phyloP scores from a whole-genome alignment of 2,888 invertebrate genomes.

The Xylocampa areola region DNA sequence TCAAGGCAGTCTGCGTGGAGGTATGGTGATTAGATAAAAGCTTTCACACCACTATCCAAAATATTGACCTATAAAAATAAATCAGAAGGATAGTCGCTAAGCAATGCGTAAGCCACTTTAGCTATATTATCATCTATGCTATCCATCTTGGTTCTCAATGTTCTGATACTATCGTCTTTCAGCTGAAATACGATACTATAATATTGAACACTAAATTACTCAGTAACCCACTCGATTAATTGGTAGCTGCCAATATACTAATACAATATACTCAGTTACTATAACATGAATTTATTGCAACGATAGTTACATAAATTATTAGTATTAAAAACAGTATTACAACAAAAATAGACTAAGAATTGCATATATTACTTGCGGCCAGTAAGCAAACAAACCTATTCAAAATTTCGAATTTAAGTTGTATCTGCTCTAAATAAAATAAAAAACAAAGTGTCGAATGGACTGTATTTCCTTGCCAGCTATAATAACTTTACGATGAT shows the following conservation, averaged over 20 bases:
- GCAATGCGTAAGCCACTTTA: background rate
- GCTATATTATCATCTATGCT: background rate
- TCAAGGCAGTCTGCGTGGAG: too few species aligned
- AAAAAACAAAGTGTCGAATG: background rate
- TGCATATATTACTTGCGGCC: too few species aligned
- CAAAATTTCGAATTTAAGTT: background rate
- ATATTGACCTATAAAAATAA: too few species aligned
- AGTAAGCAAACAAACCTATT: background rate
- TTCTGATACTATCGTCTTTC: slow-evolving; percentile 1
- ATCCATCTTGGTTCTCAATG: too few species aligned
- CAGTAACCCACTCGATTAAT: slow-evolving; percentile 21
- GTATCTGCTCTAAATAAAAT: background rate
- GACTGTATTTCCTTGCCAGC: slow-evolving; percentile 20
- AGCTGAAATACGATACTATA: slow-evolving; percentile 16
- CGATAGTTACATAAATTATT: too few species aligned
- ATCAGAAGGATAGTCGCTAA: too few species aligned
- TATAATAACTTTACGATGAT: slow-evolving; percentile 49
- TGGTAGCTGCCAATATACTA: slow-evolving; percentile 3
- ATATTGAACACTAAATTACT: slow-evolving; percentile 21
- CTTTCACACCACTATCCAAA: too few species aligned
- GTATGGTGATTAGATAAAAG: too few species aligned
- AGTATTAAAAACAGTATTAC: too few species aligned
- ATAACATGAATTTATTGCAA: too few species aligned
- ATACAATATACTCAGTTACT: background rate
- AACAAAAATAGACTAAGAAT: too few species aligned